Conservation (phyloP, 1,140 invertebrate species). For the Procambarus virginalis region DNA sequence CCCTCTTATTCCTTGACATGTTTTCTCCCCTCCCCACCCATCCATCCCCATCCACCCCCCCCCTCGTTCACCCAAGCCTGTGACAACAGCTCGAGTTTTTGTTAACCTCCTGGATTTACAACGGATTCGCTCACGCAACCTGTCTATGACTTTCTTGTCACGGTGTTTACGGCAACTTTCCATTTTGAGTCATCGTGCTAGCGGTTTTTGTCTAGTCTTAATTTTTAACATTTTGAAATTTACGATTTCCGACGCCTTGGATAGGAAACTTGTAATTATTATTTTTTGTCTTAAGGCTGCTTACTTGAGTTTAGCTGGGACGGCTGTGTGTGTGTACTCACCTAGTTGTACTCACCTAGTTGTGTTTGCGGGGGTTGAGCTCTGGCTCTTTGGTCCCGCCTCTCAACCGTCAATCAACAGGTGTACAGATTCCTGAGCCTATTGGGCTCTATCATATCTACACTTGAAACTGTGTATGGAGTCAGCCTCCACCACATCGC, state of each 20-base stretch:
- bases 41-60: background rate
- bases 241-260: background rate
- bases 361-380: too few species aligned
- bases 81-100: conserved; percentile 23
- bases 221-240: conserved; percentile 5
- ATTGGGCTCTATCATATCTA: too few species aligned
- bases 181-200: background rate
- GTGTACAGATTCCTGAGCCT: too few species aligned
- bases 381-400: too few species aligned
- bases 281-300: background rate
- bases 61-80: conserved; percentile 23
- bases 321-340: too few species aligned
- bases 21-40: background rate
- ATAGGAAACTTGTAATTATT: background rate
- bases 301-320: background rate
- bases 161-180: background rate
- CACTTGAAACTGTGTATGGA: too few species aligned
- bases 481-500: too few species aligned
- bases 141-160: conserved; percentile 5
- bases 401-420: too few species aligned
- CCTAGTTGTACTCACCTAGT: too few species aligned
- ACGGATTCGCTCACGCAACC: conserved; percentile 32
- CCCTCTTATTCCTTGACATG: too few species aligned
- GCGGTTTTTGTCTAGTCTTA: background rate
- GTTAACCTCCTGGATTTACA: conserved; percentile 11